Evolutionary conservation across 1,140 invertebrate genomes (phyloP), one percentile per base, ranked within the genome.

Genomic region (Brachionus rotundiformis): DNA sequence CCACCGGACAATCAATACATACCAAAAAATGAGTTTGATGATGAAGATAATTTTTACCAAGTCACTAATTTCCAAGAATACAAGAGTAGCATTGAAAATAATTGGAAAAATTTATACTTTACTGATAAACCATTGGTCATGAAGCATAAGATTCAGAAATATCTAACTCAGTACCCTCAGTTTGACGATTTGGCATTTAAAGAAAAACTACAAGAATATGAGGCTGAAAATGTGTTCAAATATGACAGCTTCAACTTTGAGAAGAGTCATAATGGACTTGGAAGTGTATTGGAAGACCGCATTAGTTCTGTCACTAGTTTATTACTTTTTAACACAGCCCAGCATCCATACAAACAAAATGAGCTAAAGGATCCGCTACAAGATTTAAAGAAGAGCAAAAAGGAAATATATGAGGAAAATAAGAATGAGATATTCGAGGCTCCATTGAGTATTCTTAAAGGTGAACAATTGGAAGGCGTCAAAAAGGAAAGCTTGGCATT

Each of bases 301-400:
- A 79, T 79, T 3, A 41, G 59, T 10, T 59, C 76, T 10, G 23
- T 79, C 27, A 59, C 76, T 11, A 79, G 76, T 54, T 63, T 79
- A n/a, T 13, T 79, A 13, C 27, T 79, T 0, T 79, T 79, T 16
- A 79, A 79, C 25, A 79, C 76, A 63, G 76, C 76, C 6, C 76
- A 79, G 36, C 76, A 79, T 79, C 47, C 59, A 11, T 79, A 79
- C 76, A 79, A 79, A 63, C 76, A 79, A 27, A 59, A 54, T 39
- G 76, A 79, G 8, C 29, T 79, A 27, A 54, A 39, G n/a, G 76
- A 79, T 59, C 76, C 76, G 4, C 13, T 79, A 19, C 44, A 36
- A 39, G 76, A 79, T 19, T 63, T 59, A 6, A 79, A 79, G 25
- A 79, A 79, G 54, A 41, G 4, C 4, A 79, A 79, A 49, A 79